Percentiles rank a stretch among this genome's conserved stretches.
Conservation (phyloP, 2,888 invertebrate species). For the Scelioninae gen. 2 region DNA sequence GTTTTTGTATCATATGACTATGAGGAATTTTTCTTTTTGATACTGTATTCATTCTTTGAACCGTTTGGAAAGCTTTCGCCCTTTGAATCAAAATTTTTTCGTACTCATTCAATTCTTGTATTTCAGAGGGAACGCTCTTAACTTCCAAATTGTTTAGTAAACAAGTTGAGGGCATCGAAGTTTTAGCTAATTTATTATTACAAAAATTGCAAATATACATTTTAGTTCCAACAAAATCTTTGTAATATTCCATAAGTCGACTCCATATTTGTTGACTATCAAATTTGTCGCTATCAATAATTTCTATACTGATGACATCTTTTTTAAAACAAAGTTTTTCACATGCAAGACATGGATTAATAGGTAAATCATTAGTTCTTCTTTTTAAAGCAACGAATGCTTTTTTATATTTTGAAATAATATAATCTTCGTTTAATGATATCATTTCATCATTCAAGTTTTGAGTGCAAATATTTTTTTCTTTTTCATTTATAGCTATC, state of each 20-base stretch:
- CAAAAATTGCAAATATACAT: slow-evolving; percentile 28
- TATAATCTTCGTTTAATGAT: not conserved
- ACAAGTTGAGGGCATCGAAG: slow-evolving; percentile 62
- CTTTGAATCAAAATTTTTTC: slow-evolving; percentile 64
- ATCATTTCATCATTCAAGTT: not conserved
- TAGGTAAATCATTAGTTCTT: not conserved
- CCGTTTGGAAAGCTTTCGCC: slow-evolving; percentile 69
- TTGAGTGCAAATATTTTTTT: not conserved
- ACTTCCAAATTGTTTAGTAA: slow-evolving; percentile 39
- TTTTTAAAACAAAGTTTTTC: slow-evolving; percentile 12
- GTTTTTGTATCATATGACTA: not conserved
- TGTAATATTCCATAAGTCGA: not conserved
- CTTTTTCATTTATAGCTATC: too few relatives aligned
- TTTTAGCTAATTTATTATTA: slow-evolving; percentile 51
- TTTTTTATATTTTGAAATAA: not conserved
- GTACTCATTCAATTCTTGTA: slow-evolving; percentile 61
- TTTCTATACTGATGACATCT: not conserved
- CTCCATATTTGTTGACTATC: slow-evolving; percentile 3
- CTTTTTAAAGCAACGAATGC: not conserved
- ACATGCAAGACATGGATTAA: slow-evolving; percentile 1
- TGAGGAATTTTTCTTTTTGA: not conserved
- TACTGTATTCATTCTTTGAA: not conserved
- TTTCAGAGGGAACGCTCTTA: slow-evolving; percentile 35
- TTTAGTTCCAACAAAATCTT: not conserved
- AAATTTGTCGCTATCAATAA: not conserved